Base-by-base conservation (phyloP, 2,888 invertebrate species). In the Heteromyza rotundicornis region DNA sequence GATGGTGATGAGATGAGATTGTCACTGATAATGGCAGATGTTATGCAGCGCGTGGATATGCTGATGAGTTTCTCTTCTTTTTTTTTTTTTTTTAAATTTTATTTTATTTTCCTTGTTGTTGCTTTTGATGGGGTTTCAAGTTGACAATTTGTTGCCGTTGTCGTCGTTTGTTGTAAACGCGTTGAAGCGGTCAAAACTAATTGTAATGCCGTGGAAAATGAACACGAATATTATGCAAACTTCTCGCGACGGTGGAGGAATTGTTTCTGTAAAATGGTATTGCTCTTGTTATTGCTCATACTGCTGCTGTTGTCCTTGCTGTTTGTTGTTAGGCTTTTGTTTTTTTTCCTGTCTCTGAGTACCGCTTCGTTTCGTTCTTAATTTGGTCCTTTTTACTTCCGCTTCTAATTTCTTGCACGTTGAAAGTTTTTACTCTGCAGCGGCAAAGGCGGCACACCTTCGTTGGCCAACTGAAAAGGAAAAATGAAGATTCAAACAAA, bases 401-500 rank as follows among this genome's bases (percentile, higher is more conserved):
- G 27, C 16, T 16, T 52, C 68, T 76, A 78, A 68, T 77, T 77
- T 73, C 73, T 74, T 65, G 77, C 69, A 64, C 77, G 73, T 69
- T 77, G 78, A 62, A 76, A 76, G 67, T 77, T 75, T 66, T 78
- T 77, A 57, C 76, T 73, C 62, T 77, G 78, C 50, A 76, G 68
- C 44, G 78, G 76, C 62, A 75, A 58, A 56, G 75, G 75, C 58
- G 76, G 78, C 52, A 76, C 75, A 64, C 74, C 76, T 66, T 77
- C 76, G 62, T 75, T 73, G 64, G 75, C 74, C 67, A 77, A 68
- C 77, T 77, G 70, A 23, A 67, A 67, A 57, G 19, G 7, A 20
- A 3, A 47, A 50, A 65, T 64, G 24, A 64, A 65, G 59, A n/a
- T n/a, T n/a, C n/a, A n/a, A 57, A 64, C 55, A 51, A 55, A 53